Base-by-base conservation (phyloP, 2,888 invertebrate species). In the Antheraea assamensis region DNA sequence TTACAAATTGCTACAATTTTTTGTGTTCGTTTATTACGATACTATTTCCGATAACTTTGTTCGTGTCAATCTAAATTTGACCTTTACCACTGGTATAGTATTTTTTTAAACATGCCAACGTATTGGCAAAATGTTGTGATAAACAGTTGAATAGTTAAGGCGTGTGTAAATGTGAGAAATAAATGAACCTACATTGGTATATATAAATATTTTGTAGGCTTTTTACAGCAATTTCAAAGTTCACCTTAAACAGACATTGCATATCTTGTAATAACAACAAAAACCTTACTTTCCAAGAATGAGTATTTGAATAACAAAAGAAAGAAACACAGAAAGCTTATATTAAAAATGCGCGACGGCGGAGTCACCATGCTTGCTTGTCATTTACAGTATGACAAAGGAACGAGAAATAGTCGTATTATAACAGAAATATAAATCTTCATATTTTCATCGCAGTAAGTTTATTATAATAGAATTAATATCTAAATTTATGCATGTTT, bases 301-400 rank as follows among this genome's bases (percentile, higher is more conserved):
- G 49, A 73, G 55, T 61, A 70, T 74, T 76, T 71, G 71, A 75
- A 77, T 74, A 77, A 80, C 79, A 76, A 78, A 81, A 82, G 80
- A 82, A 82, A 79, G 77, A 76, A 77, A 76, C 75, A 71, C 77
- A 77, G 75, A 75, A 74, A 76, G 75, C 55, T 77, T 81, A 83
- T 83, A 85, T 85, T 82, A 85, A 85, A 83, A 85, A 78, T 78
- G 78, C 76, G 70, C 78, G 75, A 74, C 71, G 78, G 74, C 70
- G n/a, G 64, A 70, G 30, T 71, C n/a, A 17, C 58, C 52, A 24
- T 70, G 55, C 71, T 47, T 70, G 55, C 73, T 73, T 76, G 76
- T 77, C 74, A 78, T 82, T 82, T 82, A 75, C 78, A 76, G 75
- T 80, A 76, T 75, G 79, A 79, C 75, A 77, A 76, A 73, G 70